Percentiles rank a stretch among this genome's conserved stretches.
These are phyloP conservation scores for Ashinkailepas kermadecensis DNA, from an alignment of 2,888 invertebrate species.

Conservation along the genomic window DNA sequence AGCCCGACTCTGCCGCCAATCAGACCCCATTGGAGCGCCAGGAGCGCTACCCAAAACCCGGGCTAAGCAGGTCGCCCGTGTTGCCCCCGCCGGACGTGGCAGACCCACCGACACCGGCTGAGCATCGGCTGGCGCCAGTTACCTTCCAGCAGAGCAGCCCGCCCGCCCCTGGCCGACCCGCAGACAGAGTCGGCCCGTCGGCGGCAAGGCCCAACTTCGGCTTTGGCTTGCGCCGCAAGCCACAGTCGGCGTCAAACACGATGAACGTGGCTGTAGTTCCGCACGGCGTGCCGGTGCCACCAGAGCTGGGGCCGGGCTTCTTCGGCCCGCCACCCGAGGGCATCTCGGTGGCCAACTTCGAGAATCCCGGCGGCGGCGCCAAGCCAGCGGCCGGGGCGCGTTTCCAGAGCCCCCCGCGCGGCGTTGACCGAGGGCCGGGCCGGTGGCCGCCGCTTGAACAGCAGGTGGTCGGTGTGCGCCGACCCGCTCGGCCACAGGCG, in stretches of 20 bases:
- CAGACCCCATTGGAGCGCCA: not conserved
- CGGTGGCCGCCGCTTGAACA: too few species aligned
- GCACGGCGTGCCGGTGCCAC: not conserved
- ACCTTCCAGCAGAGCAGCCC: too few species aligned
- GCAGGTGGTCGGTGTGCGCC: too few species aligned
- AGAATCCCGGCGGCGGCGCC: not conserved
- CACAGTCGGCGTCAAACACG: not conserved
- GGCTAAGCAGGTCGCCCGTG: not conserved
- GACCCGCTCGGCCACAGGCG: too few species aligned
- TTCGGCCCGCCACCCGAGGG: not conserved
- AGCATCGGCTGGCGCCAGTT: too few species aligned
- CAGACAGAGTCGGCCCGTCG: not conserved
- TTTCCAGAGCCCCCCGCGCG: too few species aligned
- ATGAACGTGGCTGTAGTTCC: constrained; percentile 7
- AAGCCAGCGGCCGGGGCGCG: too few species aligned
- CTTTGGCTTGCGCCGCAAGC: not conserved
- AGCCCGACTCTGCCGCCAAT: not conserved
- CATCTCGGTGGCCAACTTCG: not conserved
- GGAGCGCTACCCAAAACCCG: not conserved
- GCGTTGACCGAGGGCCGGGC: too few species aligned
- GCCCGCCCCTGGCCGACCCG: not conserved
- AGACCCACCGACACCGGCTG: not conserved
- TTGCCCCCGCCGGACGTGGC: not conserved
- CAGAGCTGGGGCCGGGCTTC: constrained; percentile 4
- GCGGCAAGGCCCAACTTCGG: not conserved